A percentile compares a stretch with the other conserved stretches of the same genome.
These are phyloP conservation scores for Hypothenemus hampei DNA, from an alignment of 1,140 invertebrate species.

Conservation along the genomic window DNA sequence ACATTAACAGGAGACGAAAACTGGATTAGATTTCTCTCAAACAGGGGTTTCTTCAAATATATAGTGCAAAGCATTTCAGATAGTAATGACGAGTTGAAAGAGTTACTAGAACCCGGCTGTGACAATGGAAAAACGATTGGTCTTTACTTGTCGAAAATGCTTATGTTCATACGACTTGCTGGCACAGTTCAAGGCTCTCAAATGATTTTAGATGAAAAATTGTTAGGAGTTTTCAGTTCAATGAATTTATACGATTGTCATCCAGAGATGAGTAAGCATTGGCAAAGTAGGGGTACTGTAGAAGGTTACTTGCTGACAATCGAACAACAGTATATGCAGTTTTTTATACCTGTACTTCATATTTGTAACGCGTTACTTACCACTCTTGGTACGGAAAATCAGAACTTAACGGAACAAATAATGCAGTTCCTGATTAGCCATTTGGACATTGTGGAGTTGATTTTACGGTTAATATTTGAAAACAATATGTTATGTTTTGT, in stretches of 20 bases:
- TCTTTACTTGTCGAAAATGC: slow-evolving; percentile 84
- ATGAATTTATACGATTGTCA: slow-evolving; percentile 75
- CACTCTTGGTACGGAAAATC: slow-evolving; percentile 75
- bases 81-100: slow-evolving; percentile 66
- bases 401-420: slow-evolving; percentile 72
- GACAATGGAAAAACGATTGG: slow-evolving; percentile 72
- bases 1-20: slow-evolving; percentile 68
- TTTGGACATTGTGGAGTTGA: slow-evolving; percentile 70
- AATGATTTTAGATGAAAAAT: slow-evolving; percentile 67
- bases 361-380: slow-evolving; percentile 78
- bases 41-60: slow-evolving; percentile 78
- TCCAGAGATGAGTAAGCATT: slow-evolving; percentile 58
- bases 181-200: slow-evolving; percentile 68
- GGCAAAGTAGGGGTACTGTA: slow-evolving; percentile 37
- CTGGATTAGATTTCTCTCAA: slow-evolving; percentile 69
- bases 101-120: slow-evolving; percentile 63
- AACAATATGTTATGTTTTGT: neutral
- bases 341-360: slow-evolving; percentile 71
- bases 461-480: slow-evolving; percentile 51
- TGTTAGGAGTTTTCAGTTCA: slow-evolving; percentile 66
- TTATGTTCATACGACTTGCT: slow-evolving; percentile 70
- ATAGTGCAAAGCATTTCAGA: slow-evolving; percentile 74
- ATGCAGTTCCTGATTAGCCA: slow-evolving; percentile 76
- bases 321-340: slow-evolving; percentile 68
- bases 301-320: slow-evolving; percentile 51